These are phyloP conservation scores for Aleiodes sp. DNA, from an alignment of 1,140 invertebrate genomes.

Conservation along the genomic window DNA sequence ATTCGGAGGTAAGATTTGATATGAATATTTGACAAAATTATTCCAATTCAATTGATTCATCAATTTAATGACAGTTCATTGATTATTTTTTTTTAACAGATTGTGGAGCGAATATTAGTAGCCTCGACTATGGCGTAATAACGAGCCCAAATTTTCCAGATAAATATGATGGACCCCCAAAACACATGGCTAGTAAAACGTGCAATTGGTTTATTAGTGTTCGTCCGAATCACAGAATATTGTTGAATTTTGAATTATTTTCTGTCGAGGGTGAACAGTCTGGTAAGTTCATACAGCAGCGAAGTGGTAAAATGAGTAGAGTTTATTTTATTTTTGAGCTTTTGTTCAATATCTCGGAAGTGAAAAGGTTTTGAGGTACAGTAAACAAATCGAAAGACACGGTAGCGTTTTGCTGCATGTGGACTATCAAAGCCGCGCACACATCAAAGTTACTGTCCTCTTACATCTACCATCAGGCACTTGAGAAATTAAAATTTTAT, in stretches of 20 bases:
- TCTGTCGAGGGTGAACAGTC: constrained; percentile 88
- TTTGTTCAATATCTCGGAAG: too few relatives aligned
- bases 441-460: too few relatives aligned
- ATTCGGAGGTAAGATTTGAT: constrained; percentile 77
- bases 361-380: too few relatives aligned
- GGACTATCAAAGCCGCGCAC: too few relatives aligned
- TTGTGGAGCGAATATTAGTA: constrained; percentile 90
- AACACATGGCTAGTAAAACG: constrained; percentile 79
- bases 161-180: constrained; percentile 82
- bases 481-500: too few relatives aligned
- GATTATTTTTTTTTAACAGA: constrained; percentile 66
- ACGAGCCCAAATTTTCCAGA: constrained; percentile 87
- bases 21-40: constrained; percentile 2
- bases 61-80: constrained; percentile 13
- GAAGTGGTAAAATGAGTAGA: not conserved
- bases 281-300: constrained; percentile 67
- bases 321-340: constrained; percentile 9
- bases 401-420: too few relatives aligned
- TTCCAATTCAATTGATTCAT: not conserved
- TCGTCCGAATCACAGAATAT: constrained; percentile 79
- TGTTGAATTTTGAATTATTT: constrained; percentile 89
- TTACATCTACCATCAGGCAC: too few relatives aligned
- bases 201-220: constrained; percentile 95
- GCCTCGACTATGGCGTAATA: constrained; percentile 83
- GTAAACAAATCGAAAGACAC: too few relatives aligned